phyloP scores from a whole-genome alignment of 1,140 invertebrate genomes.

The Aphelenchoides besseyi region DNA sequence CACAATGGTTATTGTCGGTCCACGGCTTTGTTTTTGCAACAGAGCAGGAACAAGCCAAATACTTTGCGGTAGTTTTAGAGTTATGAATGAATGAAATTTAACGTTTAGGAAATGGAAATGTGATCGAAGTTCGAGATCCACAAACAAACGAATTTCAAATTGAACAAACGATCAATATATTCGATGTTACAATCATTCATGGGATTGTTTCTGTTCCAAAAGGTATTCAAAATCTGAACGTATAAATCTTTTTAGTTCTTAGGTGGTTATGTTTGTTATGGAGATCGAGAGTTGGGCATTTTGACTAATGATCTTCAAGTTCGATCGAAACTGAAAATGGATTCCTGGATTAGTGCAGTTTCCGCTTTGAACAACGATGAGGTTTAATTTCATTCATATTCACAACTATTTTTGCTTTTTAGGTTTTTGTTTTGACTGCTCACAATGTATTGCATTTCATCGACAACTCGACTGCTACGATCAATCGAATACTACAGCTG shows the following conservation, averaged over 20 bases:
- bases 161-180: slow-evolving; percentile 5
- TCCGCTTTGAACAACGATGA: not conserved
- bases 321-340: not conserved
- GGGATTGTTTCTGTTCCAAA: too few relatives aligned
- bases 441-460: not conserved
- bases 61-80: slow-evolving; percentile 19
- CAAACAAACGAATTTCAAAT: not conserved
- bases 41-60: slow-evolving; percentile 7
- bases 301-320: not conserved
- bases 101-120: slow-evolving; percentile 27
- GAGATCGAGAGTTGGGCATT: slow-evolving; percentile 12
- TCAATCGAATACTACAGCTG: not conserved
- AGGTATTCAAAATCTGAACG: too few relatives aligned
- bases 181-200: slow-evolving; percentile 22
- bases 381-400: not conserved
- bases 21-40: slow-evolving; percentile 16
- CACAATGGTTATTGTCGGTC: slow-evolving; percentile 26
- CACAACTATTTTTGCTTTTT: not conserved
- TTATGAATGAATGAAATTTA: slow-evolving; percentile 18
- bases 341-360: slow-evolving; percentile 7
- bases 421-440: slow-evolving; percentile 7
- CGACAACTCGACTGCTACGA: not conserved
- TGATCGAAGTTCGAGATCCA: slow-evolving; percentile 20
- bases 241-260: too few relatives aligned
- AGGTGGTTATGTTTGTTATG: slow-evolving; percentile 9